Evolutionary conservation across 2,888 invertebrate species (phyloP), one percentile per base, ranked within the genome.

Genomic region (Augiades crinisus): DNA sequence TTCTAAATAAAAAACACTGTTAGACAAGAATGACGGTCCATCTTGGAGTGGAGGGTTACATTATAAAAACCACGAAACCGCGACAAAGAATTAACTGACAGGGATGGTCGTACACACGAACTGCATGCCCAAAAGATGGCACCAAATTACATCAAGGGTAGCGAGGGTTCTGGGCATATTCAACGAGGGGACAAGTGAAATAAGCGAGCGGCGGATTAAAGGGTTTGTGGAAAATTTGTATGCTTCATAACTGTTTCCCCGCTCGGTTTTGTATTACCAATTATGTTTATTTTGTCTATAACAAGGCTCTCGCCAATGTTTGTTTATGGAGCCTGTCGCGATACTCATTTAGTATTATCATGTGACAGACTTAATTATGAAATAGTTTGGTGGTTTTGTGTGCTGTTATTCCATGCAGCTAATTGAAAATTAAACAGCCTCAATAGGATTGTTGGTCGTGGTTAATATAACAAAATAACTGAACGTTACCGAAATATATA

Each of bases 201-300:
- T 84, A 86, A 86, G 78, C 78, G 78, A 75, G 79, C 79, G 70
- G 69, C 60, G 78, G 85, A 84, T 86, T 88, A 88, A 88, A 87
- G 88, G 88, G 87, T 87, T 88, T 81, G 80, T 54, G 77, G 82
- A 78, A 77, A 86, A 86, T 87, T 86, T 85, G 86, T 86, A 78
- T 77, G 78, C 81, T 71, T 80, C 79, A 81, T 81, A 83, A 79
- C 83, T 68, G 64, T 63, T 66, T 76, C 82, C 78, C 81, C 66
- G 63, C 74, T 77, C 75, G 80, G 88, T 87, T 82, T 89, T 78
- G 79, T 82, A 80, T 89, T 88, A 87, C 89, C 89, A 89, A 89
- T 89, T 88, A 89, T 72, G 72, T 77, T 81, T 78, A 75, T 78
- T 82, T 80, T 73, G 75, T 79, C 73, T 72, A 63, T 75, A 78